Conservation (phyloP, 2,888 invertebrate species). For the Dryococelus australis region DNA sequence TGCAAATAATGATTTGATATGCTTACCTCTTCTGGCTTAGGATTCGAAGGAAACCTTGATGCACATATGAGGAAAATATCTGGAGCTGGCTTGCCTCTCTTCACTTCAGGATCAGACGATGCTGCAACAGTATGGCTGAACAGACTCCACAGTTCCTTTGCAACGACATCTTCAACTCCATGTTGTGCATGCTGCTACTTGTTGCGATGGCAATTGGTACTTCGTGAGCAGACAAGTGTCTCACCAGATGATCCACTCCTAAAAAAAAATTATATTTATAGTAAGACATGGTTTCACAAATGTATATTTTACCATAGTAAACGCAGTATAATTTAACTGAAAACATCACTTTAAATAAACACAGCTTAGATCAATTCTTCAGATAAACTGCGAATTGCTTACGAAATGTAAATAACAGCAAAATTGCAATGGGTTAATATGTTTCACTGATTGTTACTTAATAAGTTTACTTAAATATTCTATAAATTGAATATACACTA, state of each 20-base stretch:
- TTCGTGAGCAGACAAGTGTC: conserved; percentile 74
- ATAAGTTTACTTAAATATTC: too few relatives aligned
- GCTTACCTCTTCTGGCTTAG: conserved; percentile 59
- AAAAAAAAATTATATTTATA: conserved; percentile 48
- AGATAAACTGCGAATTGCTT: too few relatives aligned
- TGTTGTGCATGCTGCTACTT: conserved; percentile 78
- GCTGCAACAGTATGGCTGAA: conserved; percentile 84
- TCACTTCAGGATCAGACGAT: conserved; percentile 84
- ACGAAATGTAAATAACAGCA: too few relatives aligned
- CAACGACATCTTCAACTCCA: conserved; percentile 71
- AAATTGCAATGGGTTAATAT: too few relatives aligned
- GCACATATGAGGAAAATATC: conserved; percentile 86
- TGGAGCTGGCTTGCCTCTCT: conserved; percentile 86
- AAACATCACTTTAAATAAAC: not conserved
- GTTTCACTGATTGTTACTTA: too few relatives aligned
- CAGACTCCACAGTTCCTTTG: conserved; percentile 71
- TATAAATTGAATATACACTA: too few relatives aligned
- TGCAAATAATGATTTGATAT: too few relatives aligned
- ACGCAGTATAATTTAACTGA: not conserved
- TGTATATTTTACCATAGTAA: too few relatives aligned
- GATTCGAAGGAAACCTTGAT: conserved; percentile 72
- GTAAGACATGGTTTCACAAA: too few relatives aligned
- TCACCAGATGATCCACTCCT: conserved; percentile 82
- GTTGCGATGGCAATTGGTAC: conserved; percentile 90
- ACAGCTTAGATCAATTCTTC: too few relatives aligned